phyloP scores from a whole-genome alignment of 2,888 invertebrate genomes.

The Hypolimnas misippus region DNA sequence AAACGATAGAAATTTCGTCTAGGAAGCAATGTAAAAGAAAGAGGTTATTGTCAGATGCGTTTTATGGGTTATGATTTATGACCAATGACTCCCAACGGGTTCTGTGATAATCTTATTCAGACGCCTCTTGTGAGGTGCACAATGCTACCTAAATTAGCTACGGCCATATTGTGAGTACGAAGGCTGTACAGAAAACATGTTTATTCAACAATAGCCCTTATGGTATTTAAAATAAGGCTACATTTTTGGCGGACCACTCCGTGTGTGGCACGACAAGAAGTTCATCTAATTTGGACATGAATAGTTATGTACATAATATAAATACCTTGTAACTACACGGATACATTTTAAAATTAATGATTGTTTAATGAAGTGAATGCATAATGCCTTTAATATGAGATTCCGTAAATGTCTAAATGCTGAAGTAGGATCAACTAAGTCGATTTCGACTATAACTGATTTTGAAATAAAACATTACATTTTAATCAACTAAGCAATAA shows the following conservation, averaged over 20 bases:
- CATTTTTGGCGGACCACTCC: background rate
- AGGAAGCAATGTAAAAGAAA: constrained; percentile 73
- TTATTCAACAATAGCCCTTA: constrained; percentile 22
- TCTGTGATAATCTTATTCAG: constrained; percentile 82
- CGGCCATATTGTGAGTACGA: constrained; percentile 61
- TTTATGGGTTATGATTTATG: constrained; percentile 84
- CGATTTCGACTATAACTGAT: too few species aligned
- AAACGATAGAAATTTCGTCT: constrained; percentile 44
- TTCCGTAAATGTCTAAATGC: too few species aligned
- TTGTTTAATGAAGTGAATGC: constrained; percentile 56
- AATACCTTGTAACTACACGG: constrained; percentile 24
- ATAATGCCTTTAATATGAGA: constrained; percentile 46
- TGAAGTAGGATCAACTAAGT: too few species aligned
- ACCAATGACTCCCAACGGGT: constrained; percentile 83
- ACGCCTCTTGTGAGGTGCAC: constrained; percentile 76
- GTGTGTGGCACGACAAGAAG: constrained; percentile 69
- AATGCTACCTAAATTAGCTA: constrained; percentile 84
- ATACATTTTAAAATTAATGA: constrained; percentile 59
- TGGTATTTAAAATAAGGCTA: constrained; percentile 18
- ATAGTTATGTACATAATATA: constrained; percentile 37
- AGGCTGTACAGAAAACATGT: constrained; percentile 39
- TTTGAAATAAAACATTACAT: too few species aligned
- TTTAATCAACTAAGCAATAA: background rate
- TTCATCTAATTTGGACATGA: constrained; percentile 34
- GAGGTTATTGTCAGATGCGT: constrained; percentile 80